phyloP scores from a whole-genome alignment of 2,888 invertebrate genomes.

The Nesidiocoris tenuis region DNA sequence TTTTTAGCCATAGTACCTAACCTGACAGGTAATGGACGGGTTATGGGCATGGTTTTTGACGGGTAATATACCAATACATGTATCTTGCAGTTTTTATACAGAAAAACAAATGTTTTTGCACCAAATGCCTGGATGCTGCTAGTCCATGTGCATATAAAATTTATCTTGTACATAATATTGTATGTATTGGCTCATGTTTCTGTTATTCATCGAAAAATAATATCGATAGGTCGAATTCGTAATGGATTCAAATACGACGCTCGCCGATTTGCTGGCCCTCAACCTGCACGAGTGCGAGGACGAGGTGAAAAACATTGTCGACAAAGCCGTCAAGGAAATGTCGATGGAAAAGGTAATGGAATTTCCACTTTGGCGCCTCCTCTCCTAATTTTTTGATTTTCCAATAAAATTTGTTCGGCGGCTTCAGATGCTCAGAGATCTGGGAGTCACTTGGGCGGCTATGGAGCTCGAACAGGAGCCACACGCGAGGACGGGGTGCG shows the following conservation, averaged over 20 bases:
- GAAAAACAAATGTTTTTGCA: too few relatives aligned
- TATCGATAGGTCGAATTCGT: constrained; percentile 78
- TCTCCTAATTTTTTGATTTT: neutral
- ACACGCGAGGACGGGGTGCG: constrained; percentile 83
- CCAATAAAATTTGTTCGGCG: too few relatives aligned
- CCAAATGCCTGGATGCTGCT: neutral
- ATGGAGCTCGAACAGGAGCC: constrained; percentile 92
- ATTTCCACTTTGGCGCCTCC: neutral
- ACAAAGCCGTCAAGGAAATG: constrained; percentile 98
- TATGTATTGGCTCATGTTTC: neutral
- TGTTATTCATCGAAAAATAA: neutral
- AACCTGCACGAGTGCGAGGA: constrained; percentile 97
- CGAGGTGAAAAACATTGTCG: constrained; percentile 95
- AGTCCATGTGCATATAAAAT: neutral
- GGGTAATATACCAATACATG: too few relatives aligned
- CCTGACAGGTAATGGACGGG: too few relatives aligned
- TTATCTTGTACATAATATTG: neutral
- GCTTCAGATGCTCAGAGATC: constrained; percentile 73
- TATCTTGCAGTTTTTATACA: too few relatives aligned
- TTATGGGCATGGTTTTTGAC: too few relatives aligned
- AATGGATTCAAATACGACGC: constrained; percentile 88
- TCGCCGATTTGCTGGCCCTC: constrained; percentile 85
- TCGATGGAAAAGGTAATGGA: constrained; percentile 81
- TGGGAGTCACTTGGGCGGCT: constrained; percentile 86
- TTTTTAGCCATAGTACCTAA: too few relatives aligned